Evolutionary conservation across 2,113 vertebrate genomes (phyloP).

Genomic region (Oreochromis niloticus): DNA sequence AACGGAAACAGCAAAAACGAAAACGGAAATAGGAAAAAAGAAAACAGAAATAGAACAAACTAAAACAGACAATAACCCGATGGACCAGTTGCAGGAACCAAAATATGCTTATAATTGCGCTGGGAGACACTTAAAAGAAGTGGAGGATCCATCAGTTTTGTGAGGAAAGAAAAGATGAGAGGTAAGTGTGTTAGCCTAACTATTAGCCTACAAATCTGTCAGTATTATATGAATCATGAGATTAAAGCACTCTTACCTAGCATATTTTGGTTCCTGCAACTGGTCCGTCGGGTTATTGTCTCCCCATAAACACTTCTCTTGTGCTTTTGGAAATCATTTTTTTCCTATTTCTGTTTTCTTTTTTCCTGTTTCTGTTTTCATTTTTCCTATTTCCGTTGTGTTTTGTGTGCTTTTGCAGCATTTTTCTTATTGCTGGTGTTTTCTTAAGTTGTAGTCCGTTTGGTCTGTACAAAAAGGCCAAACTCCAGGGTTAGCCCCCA

Average conservation of each 20-base stretch:
- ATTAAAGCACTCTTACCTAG: background rate
- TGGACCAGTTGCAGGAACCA: too few relatives aligned
- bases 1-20: too few relatives aligned
- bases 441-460: background rate
- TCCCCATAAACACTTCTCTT: background rate
- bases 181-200: background rate
- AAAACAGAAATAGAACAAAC: too few relatives aligned
- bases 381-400: background rate
- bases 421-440: background rate
- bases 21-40: too few relatives aligned
- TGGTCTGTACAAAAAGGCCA: fast-evolving
- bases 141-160: background rate
- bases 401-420: background rate
- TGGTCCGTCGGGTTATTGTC: background rate
- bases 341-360: background rate
- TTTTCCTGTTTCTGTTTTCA: background rate
- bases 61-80: too few relatives aligned
- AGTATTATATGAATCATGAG: background rate
- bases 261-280: background rate
- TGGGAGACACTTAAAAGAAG: background rate
- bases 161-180: too few relatives aligned
- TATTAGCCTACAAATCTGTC: background rate
- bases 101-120: background rate
- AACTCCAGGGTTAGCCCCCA: background rate
- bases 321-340: background rate